Conservation (phyloP, 2,888 invertebrate genomes). For the Yponomeuta plumbellus region DNA sequence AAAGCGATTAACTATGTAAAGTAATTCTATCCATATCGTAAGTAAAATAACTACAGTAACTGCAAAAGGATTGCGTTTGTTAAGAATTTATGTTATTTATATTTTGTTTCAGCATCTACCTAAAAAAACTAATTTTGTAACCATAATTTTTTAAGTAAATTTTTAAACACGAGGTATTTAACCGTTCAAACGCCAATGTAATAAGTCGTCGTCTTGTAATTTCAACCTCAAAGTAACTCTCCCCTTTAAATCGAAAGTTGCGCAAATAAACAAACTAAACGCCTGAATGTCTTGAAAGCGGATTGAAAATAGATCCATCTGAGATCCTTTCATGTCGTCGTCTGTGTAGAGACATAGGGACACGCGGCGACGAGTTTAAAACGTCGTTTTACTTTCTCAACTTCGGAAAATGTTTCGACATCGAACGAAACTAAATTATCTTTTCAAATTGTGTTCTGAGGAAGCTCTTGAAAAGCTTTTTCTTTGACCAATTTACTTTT, state of each 20-base stretch:
- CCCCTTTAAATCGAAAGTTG: constrained; percentile 50
- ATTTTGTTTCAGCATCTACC: no score
- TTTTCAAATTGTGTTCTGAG: neutral
- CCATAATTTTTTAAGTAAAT: no score
- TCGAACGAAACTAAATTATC: constrained; percentile 2
- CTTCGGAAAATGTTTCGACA: constrained; percentile 13
- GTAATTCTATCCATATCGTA: no score
- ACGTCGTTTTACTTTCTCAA: constrained; percentile 15
- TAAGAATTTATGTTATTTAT: no score
- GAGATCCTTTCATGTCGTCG: constrained; percentile 67
- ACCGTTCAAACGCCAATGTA: constrained; percentile 5
- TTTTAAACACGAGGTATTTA: constrained; percentile 16
- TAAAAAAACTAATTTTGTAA: no score
- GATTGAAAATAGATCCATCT: constrained; percentile 65
- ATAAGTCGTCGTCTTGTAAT: constrained; percentile 9
- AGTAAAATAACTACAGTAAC: no score
- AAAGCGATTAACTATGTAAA: no score
- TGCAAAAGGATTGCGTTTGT: no score
- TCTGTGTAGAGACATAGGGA: constrained; percentile 26
- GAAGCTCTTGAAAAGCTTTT: neutral
- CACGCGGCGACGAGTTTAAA: neutral
- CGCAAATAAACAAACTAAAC: constrained; percentile 66
- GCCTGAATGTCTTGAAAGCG: constrained; percentile 56
- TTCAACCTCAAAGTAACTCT: constrained; percentile 14
- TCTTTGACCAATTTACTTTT: neutral